Base-by-base conservation (phyloP, 2,888 invertebrate genomes). In the Tetheella fluctuosa region DNA sequence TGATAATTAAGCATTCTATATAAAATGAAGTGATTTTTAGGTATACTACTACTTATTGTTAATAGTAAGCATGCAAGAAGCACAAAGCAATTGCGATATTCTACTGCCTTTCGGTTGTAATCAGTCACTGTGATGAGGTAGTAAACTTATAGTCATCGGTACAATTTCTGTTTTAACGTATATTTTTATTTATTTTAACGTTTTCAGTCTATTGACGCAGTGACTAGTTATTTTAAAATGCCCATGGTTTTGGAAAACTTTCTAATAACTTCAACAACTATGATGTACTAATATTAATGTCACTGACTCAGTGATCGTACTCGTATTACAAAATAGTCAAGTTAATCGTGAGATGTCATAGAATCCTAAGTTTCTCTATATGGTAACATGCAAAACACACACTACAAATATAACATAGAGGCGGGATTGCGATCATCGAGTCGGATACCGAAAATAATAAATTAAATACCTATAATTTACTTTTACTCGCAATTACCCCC, bases 351-450 rank as follows among this genome's bases (percentile, higher is more conserved):
- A 10, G 20, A 48, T 20, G 6, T 20, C 7, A 20, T 48, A 20
- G 48, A 48, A 59, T 37, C 59, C 60, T 59, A 62, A 66, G 70
- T 54, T 59, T 71, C 64, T 68, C 76, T 81, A 83, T 78, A 79
- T 79, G 73, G 73, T 74, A 76, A 77, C 90, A 89, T 91, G 89
- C 88, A 90, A 70, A 77, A 84, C 80, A 85, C 79, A 81, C 74
- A 85, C 85, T 88, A 88, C 81, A 73, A 71, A 70, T 71, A 82
- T 75, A 82, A 85, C 79, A 83, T 64, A 76, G 70, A 84, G 83
- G 90, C 91, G 92, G 91, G 92, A 91, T 85, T 92, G 92, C 92
- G 92, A 92, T 91, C 91, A 92, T 92, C 92, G 91, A 83, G 85
- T 86, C 81, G 67, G 78, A 77, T 76, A 78, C 70, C 71, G 73